Percentiles rank a stretch among this genome's conserved stretches.
phyloP scores from a whole-genome alignment of 2,797 vertebrate species.

The Myotis findleyi region DNA sequence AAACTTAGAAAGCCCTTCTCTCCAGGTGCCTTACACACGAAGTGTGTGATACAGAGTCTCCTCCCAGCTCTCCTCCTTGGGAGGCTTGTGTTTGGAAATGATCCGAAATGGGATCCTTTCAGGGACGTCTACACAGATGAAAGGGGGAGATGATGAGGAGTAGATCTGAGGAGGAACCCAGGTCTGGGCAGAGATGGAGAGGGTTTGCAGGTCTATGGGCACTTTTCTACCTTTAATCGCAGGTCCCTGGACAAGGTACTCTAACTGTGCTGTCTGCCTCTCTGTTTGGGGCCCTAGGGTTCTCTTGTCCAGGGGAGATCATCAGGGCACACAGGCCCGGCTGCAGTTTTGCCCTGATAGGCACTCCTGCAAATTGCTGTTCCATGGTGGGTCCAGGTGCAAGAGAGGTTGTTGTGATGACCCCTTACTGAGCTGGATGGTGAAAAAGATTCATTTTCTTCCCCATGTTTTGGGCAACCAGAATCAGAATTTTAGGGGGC shows the following conservation, averaged over 20 bases:
- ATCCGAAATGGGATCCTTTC: neutral
- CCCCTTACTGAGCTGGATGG: neutral
- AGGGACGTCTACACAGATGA: neutral
- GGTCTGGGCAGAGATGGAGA: neutral
- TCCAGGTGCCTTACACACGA: neutral
- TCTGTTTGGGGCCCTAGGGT: neutral
- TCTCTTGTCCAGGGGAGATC: neutral
- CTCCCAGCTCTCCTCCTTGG: neutral
- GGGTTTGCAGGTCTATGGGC: rapidly evolving
- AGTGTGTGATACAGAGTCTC: neutral
- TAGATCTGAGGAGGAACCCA: neutral
- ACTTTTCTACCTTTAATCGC: neutral
- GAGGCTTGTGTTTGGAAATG: neutral
- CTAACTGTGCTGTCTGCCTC: neutral
- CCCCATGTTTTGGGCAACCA: neutral
- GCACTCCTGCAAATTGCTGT: neutral
- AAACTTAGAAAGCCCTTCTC: neutral
- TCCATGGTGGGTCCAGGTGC: neutral
- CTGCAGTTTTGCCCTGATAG: neutral
- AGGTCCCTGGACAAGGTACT: neutral
- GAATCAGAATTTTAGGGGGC: neutral
- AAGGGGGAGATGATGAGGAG: neutral
- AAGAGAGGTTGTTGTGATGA: neutral
- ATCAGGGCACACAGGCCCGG: neutral
- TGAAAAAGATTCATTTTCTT: neutral